Conservation (phyloP, 2,888 invertebrate species). For the Tetropium fuscum region DNA sequence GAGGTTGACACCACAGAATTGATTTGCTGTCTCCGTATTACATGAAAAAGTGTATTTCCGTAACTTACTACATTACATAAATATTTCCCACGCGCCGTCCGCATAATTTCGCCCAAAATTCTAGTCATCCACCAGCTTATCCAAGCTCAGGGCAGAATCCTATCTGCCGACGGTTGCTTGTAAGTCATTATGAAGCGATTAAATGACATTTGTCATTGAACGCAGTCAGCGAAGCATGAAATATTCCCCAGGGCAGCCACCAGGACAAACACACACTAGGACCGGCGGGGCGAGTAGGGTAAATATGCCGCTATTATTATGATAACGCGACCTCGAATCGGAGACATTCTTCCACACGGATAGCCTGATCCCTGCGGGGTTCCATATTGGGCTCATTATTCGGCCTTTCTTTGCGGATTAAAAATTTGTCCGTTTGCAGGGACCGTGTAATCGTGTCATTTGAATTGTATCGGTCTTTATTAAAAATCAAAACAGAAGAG, state of each 20-base stretch:
- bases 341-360: slow-evolving; percentile 62
- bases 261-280: slow-evolving; percentile 54
- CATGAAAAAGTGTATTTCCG: not conserved
- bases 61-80: not conserved
- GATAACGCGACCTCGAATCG: slow-evolving; percentile 62
- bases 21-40: not conserved
- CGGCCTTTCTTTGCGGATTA: slow-evolving; percentile 52
- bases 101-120: not conserved
- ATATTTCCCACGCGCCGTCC: not conserved
- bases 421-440: slow-evolving; percentile 52
- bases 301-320: slow-evolving; percentile 59
- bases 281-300: slow-evolving; percentile 41
- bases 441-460: slow-evolving; percentile 54
- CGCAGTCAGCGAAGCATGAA: slow-evolving; percentile 54
- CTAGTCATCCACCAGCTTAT: not conserved
- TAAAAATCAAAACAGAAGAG: slow-evolving; percentile 55
- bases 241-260: slow-evolving; percentile 56
- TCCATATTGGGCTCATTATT: slow-evolving; percentile 35
- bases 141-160: not conserved
- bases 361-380: slow-evolving; percentile 52
- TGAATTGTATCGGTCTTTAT: slow-evolving; percentile 48
- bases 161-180: slow-evolving; percentile 1
- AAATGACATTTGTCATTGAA: slow-evolving; percentile 56
- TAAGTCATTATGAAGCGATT: slow-evolving; percentile 56
- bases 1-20: not conserved